phyloP scores from a whole-genome alignment of 2,888 invertebrate species.

The Plebejus argus region DNA sequence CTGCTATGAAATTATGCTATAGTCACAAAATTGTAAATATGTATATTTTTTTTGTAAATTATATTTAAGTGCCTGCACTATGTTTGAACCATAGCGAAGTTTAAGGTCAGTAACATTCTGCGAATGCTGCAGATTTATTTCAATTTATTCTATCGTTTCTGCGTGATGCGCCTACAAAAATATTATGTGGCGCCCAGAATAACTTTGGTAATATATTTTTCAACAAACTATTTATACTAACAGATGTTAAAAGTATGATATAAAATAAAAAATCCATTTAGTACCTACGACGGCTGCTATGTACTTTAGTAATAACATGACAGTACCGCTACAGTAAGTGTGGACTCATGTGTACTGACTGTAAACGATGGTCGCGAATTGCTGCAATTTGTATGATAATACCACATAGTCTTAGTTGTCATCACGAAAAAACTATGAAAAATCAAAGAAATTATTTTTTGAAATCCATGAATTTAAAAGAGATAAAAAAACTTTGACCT shows the following conservation, averaged over 20 bases:
- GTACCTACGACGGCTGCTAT: background rate
- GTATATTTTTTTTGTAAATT: no score
- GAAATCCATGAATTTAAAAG: background rate
- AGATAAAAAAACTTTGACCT: no score
- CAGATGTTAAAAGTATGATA: background rate
- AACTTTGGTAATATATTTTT: no score
- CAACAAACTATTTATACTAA: background rate
- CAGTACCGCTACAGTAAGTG: constrained; percentile 9
- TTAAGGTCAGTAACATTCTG: background rate
- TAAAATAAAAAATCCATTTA: background rate
- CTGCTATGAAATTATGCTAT: no score
- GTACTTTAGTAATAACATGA: background rate
- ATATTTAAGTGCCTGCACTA: no score
- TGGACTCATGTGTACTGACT: constrained; percentile 1
- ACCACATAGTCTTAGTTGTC: background rate
- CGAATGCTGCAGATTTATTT: background rate
- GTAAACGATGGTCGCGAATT: background rate
- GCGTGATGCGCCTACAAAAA: background rate
- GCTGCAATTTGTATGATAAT: background rate
- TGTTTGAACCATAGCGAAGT: background rate
- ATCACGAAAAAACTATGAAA: background rate
- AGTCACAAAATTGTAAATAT: no score
- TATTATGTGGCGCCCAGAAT: background rate
- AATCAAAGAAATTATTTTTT: background rate
- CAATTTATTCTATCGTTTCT: background rate